phyloP scores from a whole-genome alignment of 2,113 vertebrate species.

The Gyps fulvus region DNA sequence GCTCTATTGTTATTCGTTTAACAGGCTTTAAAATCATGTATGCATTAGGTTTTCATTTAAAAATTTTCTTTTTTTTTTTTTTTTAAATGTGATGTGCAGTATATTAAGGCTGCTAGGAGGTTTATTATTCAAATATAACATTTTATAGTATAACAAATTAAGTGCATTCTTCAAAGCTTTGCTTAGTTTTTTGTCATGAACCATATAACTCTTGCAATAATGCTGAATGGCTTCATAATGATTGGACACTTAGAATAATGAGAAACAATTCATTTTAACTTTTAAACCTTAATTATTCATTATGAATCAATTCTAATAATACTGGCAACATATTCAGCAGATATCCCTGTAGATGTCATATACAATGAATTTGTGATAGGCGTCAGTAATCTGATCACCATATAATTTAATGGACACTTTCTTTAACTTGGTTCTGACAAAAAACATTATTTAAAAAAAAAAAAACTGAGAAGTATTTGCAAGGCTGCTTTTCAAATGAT shows the following conservation, averaged over 20 bases:
- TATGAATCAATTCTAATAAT: background rate
- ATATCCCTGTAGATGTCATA: background rate
- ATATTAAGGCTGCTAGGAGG: background rate
- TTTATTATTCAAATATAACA: background rate
- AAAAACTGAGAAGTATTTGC: background rate
- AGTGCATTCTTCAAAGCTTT: background rate
- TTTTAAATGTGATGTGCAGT: background rate
- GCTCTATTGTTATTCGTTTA: background rate
- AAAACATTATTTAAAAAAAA: background rate
- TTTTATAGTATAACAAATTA: constrained; percentile 1
- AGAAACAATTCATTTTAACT: background rate
- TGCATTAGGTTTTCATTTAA: background rate
- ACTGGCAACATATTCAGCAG: background rate
- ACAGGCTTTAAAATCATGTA: background rate
- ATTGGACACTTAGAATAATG: background rate
- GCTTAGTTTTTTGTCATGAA: background rate
- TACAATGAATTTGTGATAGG: background rate
- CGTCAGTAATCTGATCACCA: background rate
- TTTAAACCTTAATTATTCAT: background rate
- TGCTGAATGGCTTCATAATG: background rate
- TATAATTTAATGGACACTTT: background rate
- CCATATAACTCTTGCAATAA: background rate
- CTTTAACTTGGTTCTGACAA: background rate
- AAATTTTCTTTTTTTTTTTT: background rate
- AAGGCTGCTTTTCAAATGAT: background rate